Conservation (phyloP, 2,797 vertebrate genomes). For the Pitangus sulphuratus region DNA sequence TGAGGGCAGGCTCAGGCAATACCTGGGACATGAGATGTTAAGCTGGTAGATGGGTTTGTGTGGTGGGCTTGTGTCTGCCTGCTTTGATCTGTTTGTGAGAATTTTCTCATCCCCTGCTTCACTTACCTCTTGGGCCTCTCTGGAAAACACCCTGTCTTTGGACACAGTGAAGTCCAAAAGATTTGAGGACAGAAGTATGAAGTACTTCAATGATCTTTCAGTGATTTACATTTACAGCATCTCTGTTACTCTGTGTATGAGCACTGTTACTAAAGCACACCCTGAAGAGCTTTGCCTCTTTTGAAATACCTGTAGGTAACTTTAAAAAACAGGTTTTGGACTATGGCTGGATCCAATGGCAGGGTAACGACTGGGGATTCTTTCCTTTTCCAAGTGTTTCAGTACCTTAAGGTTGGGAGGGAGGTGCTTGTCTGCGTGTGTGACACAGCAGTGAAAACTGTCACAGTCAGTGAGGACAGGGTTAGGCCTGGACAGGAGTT, state of each 20-base stretch:
- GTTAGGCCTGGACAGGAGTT: background rate
- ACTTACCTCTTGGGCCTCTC: background rate
- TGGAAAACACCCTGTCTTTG: background rate
- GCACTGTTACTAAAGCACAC: accelerated
- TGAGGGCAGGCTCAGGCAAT: background rate
- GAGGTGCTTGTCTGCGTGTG: background rate
- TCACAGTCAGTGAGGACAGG: background rate
- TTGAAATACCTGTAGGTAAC: background rate
- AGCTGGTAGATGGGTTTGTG: background rate
- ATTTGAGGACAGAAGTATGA: background rate
- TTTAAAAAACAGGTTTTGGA: background rate
- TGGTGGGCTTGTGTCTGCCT: background rate
- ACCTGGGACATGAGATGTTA: background rate
- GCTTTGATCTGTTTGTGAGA: background rate
- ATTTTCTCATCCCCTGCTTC: background rate
- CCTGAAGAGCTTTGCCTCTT: background rate
- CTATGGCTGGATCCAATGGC: background rate
- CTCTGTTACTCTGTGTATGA: background rate
- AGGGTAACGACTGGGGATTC: accelerated
- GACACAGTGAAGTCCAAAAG: background rate
- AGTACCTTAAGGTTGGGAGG: background rate
- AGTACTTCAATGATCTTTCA: background rate
- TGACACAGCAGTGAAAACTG: background rate
- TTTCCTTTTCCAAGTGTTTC: background rate
- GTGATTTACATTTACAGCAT: background rate